These are phyloP conservation scores for Sinotaia quadrata DNA, from an alignment of 2,888 invertebrate genomes.

Conservation along the genomic window DNA sequence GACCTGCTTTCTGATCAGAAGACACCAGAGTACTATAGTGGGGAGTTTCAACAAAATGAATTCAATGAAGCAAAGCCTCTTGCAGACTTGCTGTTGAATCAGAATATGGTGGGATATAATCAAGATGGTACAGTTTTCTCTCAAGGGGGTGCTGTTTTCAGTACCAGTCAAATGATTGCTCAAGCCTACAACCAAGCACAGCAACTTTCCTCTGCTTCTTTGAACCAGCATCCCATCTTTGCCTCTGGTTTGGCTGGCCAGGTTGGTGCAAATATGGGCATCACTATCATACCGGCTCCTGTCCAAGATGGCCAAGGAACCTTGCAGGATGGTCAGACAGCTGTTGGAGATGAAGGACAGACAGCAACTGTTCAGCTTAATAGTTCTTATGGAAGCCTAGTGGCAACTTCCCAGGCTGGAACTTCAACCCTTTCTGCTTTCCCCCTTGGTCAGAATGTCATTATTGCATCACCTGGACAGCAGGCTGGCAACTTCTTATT, in stretches of 20 bases:
- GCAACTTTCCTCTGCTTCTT: constrained; percentile 31
- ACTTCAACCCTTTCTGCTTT: constrained; percentile 26
- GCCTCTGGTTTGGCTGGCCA: constrained; percentile 30
- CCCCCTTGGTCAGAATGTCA: constrained; percentile 40
- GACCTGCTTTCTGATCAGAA: constrained; percentile 36
- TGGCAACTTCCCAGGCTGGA: constrained; percentile 18
- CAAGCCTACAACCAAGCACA: constrained; percentile 42
- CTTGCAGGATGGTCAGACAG: constrained; percentile 21
- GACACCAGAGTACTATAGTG: constrained; percentile 29
- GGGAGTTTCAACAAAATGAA: constrained; percentile 33
- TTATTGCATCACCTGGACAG: constrained; percentile 37
- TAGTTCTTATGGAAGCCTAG: neutral
- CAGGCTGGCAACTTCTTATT: constrained; percentile 38
- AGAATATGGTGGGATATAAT: constrained; percentile 35
- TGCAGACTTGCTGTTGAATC: constrained; percentile 36
- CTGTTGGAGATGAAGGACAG: constrained; percentile 19
- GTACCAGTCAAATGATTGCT: constrained; percentile 40
- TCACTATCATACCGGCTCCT: constrained; percentile 27
- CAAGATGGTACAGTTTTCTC: constrained; percentile 30
- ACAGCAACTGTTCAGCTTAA: constrained; percentile 2
- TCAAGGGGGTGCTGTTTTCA: constrained; percentile 25
- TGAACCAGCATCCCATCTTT: constrained; percentile 31
- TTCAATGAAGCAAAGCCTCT: constrained; percentile 38
- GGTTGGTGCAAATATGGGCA: constrained; percentile 32
- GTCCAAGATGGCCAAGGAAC: constrained; percentile 26